Conservation (phyloP, 2,888 invertebrate genomes). For the Horisme vitalbata region DNA sequence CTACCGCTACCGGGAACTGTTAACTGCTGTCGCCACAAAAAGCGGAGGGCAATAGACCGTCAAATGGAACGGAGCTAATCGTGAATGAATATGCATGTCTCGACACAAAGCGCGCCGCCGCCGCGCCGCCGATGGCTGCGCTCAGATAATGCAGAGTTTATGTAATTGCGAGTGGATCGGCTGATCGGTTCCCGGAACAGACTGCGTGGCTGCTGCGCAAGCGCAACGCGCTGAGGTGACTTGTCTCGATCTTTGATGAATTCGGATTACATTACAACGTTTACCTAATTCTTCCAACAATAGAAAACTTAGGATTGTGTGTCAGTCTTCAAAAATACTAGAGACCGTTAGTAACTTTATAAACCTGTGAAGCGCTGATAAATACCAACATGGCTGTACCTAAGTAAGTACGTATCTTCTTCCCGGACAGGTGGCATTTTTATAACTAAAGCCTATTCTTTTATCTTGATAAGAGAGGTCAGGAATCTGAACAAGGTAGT, state of each 20-base stretch:
- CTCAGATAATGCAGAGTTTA: conserved; percentile 17
- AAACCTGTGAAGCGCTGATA: no score
- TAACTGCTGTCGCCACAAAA: not conserved
- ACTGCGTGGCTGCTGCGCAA: conserved; percentile 14
- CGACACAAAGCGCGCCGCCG: conserved; percentile 20
- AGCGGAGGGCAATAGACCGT: conserved; percentile 19
- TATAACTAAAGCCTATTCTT: no score
- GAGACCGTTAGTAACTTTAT: no score
- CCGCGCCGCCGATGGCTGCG: conserved; percentile 1
- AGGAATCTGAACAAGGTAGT: no score
- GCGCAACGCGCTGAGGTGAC: not conserved
- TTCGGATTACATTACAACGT: not conserved
- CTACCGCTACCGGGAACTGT: conserved; percentile 15
- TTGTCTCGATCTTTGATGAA: no score
- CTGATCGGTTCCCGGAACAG: conserved; percentile 27
- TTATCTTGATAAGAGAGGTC: no score
- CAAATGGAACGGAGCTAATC: conserved; percentile 21
- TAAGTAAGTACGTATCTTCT: no score
- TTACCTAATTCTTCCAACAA: no score
- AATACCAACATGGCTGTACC: no score
- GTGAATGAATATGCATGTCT: conserved; percentile 26
- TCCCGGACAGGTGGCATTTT: no score
- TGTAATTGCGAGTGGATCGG: conserved; percentile 13
- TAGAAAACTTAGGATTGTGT: no score
- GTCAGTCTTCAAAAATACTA: no score